Evolutionary conservation across 1,140 invertebrate genomes (phyloP), one percentile per base, ranked within the genome.

Genomic region (Leptinotarsa defecta): DNA sequence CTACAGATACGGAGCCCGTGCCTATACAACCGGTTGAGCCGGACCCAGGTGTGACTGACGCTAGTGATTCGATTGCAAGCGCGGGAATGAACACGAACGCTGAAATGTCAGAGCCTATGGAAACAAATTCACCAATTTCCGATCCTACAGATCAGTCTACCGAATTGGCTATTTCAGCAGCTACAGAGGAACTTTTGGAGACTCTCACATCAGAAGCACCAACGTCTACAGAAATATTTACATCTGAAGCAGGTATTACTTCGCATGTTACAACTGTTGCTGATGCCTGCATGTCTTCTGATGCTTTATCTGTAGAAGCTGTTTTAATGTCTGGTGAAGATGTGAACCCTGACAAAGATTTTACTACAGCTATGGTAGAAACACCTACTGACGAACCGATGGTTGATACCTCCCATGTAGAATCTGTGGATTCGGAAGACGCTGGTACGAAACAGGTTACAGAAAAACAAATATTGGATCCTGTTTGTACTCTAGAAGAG

Each of bases 401-500:
- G 15, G 20, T 15, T 20, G 69, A 57, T 5, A 4, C 69, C 49
- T 4, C 69, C n/a, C n/a, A 22, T 52, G 48, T 13, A 20, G 69
- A n/a, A n/a, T 48, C 19, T 4, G 3, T 57, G 34, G 34, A 71
- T 17, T 22, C 13, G 15, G 48, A 48, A 57, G 48, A 57, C 17
- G 20, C 34, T 48, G 20, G 13, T 48, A 15, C 19, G 48, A 57
- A 52, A 71, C 15, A 15, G 17, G n/a, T 27, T 17, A 15, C 3
- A 48, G 43, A 48, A 8, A 67, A 22, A 27, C n/a, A 67, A 22
- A 27, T 17, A 67, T 17, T 52, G 2, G 57, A 61, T 72, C 48
- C 70, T 62, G 71, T 73, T 13, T 73, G 22, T 65, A 20, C 27
- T 13, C 19, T 73, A 19, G 71, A 73, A 73, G 71, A 73, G 11